Conservation (phyloP, 1,140 invertebrate species). For the Pseudomyrmex sp. region DNA sequence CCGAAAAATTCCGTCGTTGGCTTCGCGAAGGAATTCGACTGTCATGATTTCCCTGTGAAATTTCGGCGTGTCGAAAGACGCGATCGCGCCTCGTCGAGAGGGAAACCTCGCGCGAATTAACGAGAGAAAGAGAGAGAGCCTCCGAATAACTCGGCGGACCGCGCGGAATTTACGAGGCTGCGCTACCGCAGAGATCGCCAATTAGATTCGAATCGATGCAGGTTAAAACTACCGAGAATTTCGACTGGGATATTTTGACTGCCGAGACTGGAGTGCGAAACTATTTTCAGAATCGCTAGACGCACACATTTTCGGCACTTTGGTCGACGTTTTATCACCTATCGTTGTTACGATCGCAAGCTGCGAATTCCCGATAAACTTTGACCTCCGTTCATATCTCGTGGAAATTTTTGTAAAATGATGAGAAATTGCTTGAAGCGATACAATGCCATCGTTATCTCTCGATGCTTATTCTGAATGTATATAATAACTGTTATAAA, state of each 20-base stretch:
- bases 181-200: constrained; percentile 62
- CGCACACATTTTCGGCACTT: neutral
- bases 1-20: neutral
- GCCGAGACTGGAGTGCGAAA: constrained; percentile 13
- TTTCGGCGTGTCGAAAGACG: constrained; percentile 52
- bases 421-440: too few species aligned
- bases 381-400: too few species aligned
- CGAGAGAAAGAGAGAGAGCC: constrained; percentile 60
- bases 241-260: constrained; percentile 53
- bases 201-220: constrained; percentile 70
- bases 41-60: constrained; percentile 58
- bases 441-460: too few species aligned
- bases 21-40: constrained; percentile 57
- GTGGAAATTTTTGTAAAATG: too few species aligned
- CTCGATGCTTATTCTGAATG: too few species aligned
- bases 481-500: neutral
- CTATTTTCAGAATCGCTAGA: neutral
- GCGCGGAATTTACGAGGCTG: constrained; percentile 65
- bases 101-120: constrained; percentile 78
- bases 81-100: constrained; percentile 52
- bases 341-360: neutral
- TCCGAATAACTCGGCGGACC: constrained; percentile 77
- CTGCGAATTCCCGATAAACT: too few species aligned
- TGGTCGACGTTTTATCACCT: neutral
- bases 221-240: constrained; percentile 62